Evolutionary conservation across 37 sponge, comb jelly and placozoan genomes (phyloP).

Genomic region (Diacarnus erythraeanus): DNA sequence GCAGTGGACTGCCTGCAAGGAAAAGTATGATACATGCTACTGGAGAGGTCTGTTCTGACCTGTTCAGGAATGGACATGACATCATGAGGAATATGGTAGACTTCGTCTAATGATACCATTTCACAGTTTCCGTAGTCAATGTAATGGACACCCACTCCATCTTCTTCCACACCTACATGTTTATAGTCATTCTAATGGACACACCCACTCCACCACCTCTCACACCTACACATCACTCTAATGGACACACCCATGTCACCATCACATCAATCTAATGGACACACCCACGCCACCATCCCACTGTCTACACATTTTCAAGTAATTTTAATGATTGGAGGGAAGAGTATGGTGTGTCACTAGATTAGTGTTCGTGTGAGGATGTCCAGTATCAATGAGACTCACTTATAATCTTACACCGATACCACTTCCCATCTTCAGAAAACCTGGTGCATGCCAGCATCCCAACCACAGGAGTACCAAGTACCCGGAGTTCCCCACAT

Average conservation of each 20-base stretch:
- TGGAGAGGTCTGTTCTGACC: no score
- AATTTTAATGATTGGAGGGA: no score
- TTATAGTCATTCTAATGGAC: no score
- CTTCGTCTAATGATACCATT: neutral
- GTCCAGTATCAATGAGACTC: no score
- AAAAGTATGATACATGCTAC: no score
- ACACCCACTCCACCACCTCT: no score
- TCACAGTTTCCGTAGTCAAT: slow-evolving; percentile 40
- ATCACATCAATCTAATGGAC: no score
- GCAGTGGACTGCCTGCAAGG: slow-evolving; percentile 25
- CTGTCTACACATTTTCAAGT: no score
- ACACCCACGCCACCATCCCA: no score
- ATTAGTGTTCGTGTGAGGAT: no score
- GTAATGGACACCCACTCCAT: slow-evolving; percentile 16
- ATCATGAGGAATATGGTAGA: slow-evolving; percentile 2
- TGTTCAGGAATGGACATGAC: neutral
- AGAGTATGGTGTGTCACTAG: no score
- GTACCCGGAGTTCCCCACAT: neutral
- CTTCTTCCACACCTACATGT: slow-evolving; percentile 9
- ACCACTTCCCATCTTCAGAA: neutral
- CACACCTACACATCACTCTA: no score
- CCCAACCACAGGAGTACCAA: neutral
- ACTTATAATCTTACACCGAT: slow-evolving; percentile 6
- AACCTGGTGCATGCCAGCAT: slow-evolving; percentile 3
- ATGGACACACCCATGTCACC: neutral